phyloP scores from a whole-genome alignment of 2,113 vertebrate species.

The Gambusia affinis region DNA sequence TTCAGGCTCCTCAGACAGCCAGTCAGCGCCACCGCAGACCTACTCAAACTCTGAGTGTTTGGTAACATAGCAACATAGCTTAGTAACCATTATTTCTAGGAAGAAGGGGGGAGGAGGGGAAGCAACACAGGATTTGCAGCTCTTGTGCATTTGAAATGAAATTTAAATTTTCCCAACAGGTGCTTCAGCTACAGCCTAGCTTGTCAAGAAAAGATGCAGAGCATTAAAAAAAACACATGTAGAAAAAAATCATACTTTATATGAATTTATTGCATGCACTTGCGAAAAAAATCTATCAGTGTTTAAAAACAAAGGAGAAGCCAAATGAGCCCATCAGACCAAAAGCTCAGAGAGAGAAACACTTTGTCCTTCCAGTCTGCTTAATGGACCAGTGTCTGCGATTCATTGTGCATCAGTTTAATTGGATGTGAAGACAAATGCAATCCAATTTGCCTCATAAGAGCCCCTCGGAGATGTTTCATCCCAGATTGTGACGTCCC shows the following conservation, averaged over 20 bases:
- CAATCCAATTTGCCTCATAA: conserved; percentile 9
- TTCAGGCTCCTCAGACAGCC: not conserved
- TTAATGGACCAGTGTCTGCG: conserved; percentile 3
- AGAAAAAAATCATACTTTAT: not conserved
- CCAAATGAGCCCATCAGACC: not conserved
- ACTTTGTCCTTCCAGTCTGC: not conserved
- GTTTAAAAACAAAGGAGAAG: not conserved
- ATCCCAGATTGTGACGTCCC: not conserved
- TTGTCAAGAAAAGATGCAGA: not conserved
- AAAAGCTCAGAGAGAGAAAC: not conserved
- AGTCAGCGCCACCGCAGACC: not conserved
- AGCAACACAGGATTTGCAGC: not conserved
- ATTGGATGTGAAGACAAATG: conserved; percentile 18
- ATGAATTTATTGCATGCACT: not conserved
- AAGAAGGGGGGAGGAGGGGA: no score
- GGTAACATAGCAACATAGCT: conserved; percentile 9
- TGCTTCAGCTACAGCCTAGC: not conserved
- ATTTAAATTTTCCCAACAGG: not conserved
- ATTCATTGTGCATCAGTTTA: conserved; percentile 23
- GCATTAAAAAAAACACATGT: not conserved
- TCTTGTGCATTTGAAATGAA: not conserved
- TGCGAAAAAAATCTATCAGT: not conserved
- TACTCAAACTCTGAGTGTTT: not conserved
- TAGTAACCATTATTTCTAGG: not conserved
- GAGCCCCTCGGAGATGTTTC: not conserved